Conservation (phyloP, 2,888 invertebrate species). For the Netelia fuscicornis region DNA sequence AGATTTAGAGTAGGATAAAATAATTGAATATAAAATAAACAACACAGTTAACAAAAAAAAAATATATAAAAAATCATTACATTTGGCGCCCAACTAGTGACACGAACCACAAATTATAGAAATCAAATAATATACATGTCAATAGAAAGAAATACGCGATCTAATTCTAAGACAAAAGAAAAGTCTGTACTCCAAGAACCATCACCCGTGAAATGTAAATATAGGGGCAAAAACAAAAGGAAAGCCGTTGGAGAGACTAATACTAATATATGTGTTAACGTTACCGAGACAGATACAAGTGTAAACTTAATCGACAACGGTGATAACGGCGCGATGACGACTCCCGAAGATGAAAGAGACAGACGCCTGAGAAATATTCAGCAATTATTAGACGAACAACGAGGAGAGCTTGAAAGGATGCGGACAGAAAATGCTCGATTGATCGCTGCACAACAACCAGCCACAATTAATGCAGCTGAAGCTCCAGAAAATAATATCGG, state of each 20-base stretch:
- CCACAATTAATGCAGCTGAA: neutral
- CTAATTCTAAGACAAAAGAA: neutral
- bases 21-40: too few species aligned
- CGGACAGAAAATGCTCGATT: neutral
- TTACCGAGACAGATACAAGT: neutral
- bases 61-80: neutral
- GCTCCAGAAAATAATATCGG: neutral
- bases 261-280: neutral
- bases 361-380: neutral
- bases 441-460: neutral
- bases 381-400: neutral
- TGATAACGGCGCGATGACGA: neutral
- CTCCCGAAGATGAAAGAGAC: neutral
- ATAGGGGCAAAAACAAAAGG: neutral
- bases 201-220: neutral
- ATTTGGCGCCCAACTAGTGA: conserved; percentile 11
- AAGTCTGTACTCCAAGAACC: neutral
- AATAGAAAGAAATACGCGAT: neutral
- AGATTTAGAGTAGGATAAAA: too few species aligned
- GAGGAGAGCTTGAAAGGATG: neutral
- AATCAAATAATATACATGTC: neutral
- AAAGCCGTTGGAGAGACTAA: neutral
- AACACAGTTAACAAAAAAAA: too few species aligned
- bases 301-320: neutral
- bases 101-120: neutral